Base-by-base conservation (phyloP, 2,113 vertebrate genomes). In the Paralichthys olivaceus region DNA sequence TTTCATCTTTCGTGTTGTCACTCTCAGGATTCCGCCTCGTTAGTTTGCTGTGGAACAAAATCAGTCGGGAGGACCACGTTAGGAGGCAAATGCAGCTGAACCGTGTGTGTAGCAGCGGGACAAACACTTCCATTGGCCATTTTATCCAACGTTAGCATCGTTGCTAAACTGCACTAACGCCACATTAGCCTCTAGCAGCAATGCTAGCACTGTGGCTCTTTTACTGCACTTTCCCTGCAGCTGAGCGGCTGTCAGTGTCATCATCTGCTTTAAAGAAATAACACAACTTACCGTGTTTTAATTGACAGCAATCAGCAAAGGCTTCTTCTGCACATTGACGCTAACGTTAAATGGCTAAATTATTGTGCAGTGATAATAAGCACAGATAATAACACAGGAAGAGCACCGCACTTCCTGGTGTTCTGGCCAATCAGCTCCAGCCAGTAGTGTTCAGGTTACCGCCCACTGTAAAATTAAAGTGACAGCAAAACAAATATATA, bases 381-480 rank as follows among this genome's bases (percentile, higher is more conserved):
- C 55, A 28, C 9, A 8, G 28, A 59, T 20, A 67, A 79, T 55
- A 88, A 80, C 63, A 82, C 72, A 80, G 86, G 89, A 90, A 83
- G 56, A 32, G 20, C 28, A n/a, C 0, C 3, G 5, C 32, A 86
- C 76, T 89, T 90, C 90, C 89, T 43, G 5, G 32, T 20, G 23
- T 3, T 57, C 56, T 54, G 68, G 14, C 85, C 87, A 90, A 90
- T 55, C 88, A 77, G 72, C 29, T 19, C 22, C 22, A 9, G 28
- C 0, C 43, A 37, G 8, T 32, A n/a, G n/a, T 22, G 23, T 5
- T 28, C 5, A 25, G 9, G 37, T 64, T 4, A 23, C 68, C 59
- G 3, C 32, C 51, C 57, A 49, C 26, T 7, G 5, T 3, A 7
- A 28, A 15, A 15, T 89, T 83, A 89, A 87, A 84, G 87, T 0